Base-by-base conservation (phyloP, 2,113 vertebrate species). In the Parus major region DNA sequence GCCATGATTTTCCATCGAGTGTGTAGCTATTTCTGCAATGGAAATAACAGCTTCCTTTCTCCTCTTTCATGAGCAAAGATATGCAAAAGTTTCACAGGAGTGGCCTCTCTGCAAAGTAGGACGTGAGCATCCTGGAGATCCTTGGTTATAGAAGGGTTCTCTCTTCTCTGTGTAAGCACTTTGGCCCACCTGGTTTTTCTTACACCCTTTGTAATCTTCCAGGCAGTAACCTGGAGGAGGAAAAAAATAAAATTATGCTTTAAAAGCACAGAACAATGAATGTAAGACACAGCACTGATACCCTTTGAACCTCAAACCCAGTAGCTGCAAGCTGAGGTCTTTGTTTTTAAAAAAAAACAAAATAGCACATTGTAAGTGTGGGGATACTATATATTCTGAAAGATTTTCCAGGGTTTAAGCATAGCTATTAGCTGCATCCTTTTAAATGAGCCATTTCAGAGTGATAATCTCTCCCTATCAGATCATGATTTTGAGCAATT, bases 391-490 rank as follows among this genome's bases (percentile, higher is more conserved):
- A 72, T 47, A 35, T 81, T 75, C 49, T 61, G 55, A 44, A 86
- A 46, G 23, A 42, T 84, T 91, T 86, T 61, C 31, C 28, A 35
- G 61, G 6, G 39, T 60, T 88, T 83, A 65, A 86, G 82, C 4
- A 4, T 39, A 66, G 53, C 92, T 87, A 72, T 84, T 93, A 92
- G 47, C 57, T 78, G 59, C 69, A 20, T 82, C 28, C 36, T 92
- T 92, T 92, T 72, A 86, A 85, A 73, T 11, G 7, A 91, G 41
- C 71, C 29, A 76, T 97, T 94, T 88, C 69, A 84, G 36, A 33
- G 50, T 72, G 63, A 90, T 93, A 88, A 90, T 94, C 72, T 94
- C 59, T 70, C 46, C 69, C 66, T 76, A 82, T 91, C 73, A 94
- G 86, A 66, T 94, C 11, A 36, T 70, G 65, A 66, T 90, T 93